These are phyloP conservation scores for Hiodon tergisus DNA, from an alignment of 2,113 vertebrate species.

Conservation along the genomic window DNA sequence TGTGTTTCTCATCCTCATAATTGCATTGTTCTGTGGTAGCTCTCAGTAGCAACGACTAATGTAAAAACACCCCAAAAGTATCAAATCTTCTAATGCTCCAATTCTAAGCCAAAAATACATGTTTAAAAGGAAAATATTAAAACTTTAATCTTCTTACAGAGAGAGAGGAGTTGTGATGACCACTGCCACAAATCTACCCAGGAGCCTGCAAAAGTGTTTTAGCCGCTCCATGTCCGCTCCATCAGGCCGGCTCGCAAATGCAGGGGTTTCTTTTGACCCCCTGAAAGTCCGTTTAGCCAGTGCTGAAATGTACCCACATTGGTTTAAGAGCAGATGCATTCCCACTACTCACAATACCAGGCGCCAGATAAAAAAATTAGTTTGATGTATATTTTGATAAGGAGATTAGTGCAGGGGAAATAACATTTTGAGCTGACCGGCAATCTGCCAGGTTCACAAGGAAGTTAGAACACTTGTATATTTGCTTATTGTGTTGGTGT, in stretches of 20 bases:
- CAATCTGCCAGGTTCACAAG: slow-evolving; percentile 39
- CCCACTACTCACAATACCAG: slow-evolving; percentile 27
- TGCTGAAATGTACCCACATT: slow-evolving; percentile 26
- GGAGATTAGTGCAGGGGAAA: slow-evolving; percentile 38
- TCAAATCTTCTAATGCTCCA: background rate
- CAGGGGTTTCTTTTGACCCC: slow-evolving; percentile 25
- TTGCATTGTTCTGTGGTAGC: background rate
- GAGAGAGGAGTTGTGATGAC: slow-evolving; percentile 10
- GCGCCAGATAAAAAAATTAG: slow-evolving; percentile 32
- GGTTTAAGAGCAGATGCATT: slow-evolving; percentile 35
- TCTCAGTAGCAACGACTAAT: background rate
- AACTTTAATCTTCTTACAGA: slow-evolving; percentile 35
- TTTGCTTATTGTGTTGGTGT: slow-evolving; percentile 20
- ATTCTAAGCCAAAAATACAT: background rate
- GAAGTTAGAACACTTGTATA: slow-evolving; percentile 36
- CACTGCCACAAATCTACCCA: slow-evolving; percentile 12
- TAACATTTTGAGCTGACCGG: slow-evolving; percentile 32
- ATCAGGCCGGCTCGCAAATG: slow-evolving; percentile 25
- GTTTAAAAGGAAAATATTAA: background rate
- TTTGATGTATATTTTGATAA: slow-evolving; percentile 44
- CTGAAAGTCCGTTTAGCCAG: slow-evolving; percentile 28
- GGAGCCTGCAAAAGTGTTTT: background rate
- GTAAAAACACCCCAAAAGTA: background rate
- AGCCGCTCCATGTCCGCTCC: slow-evolving; percentile 15
- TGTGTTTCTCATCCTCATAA: background rate